phyloP scores from a whole-genome alignment of 1,140 invertebrate genomes.

The Drosophila albomicans region DNA sequence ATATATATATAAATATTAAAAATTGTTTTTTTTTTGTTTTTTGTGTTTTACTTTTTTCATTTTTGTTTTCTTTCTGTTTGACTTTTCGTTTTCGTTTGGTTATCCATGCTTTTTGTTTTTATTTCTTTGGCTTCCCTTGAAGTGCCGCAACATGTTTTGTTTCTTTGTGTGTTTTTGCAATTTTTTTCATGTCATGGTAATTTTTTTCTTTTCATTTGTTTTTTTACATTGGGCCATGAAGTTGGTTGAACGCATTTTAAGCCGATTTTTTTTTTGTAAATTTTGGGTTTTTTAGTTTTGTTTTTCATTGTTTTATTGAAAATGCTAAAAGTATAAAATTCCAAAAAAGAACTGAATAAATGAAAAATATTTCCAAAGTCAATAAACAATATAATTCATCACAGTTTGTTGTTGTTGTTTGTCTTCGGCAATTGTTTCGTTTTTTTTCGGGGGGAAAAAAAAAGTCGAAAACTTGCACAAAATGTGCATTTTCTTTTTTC shows the following conservation, averaged over 20 bases:
- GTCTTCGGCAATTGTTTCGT: constrained; percentile 47
- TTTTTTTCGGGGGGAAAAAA: not conserved
- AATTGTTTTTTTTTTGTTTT: constrained; percentile 53
- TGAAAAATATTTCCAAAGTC: constrained; percentile 20
- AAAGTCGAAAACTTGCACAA: constrained; percentile 32
- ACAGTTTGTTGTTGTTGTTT: constrained; percentile 76
- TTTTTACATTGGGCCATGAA: constrained; percentile 59
- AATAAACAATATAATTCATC: constrained; percentile 71
- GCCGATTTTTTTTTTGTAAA: constrained; percentile 35
- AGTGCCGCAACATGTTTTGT: constrained; percentile 16
- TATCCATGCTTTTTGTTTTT: constrained; percentile 3
- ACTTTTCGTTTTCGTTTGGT: constrained; percentile 20
- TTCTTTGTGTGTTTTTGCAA: constrained; percentile 17
- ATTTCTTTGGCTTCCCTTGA: constrained; percentile 9
- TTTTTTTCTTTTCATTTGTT: constrained; percentile 28
- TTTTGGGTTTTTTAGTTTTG: constrained; percentile 21
- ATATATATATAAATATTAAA: constrained; percentile 64
- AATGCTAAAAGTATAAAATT: constrained; percentile 23
- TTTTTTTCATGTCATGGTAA: constrained; percentile 46
- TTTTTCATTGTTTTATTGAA: constrained; percentile 6
- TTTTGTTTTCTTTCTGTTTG: constrained; percentile 28
- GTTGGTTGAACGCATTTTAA: constrained; percentile 51
- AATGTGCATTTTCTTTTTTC: constrained; percentile 25
- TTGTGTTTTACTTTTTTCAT: not conserved
- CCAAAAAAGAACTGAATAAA: constrained; percentile 34